Evolutionary conservation across 2,888 invertebrate species (phyloP).

Genomic region (Allacma fusca): DNA sequence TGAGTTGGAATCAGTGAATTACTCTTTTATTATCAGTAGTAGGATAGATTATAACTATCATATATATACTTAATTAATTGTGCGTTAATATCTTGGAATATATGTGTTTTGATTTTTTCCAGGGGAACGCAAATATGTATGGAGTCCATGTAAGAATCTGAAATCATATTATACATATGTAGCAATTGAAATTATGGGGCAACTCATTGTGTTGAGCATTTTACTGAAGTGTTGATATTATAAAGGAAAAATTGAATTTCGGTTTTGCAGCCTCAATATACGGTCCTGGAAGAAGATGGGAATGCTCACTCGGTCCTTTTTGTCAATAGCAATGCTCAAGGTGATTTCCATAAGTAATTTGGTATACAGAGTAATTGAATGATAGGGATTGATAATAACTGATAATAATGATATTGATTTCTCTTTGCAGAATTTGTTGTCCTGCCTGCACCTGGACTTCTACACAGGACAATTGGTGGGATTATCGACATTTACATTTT

Average conservation of each 20-base stretch:
- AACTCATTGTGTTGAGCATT: neutral
- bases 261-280: slow-evolving; percentile 74
- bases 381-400: neutral
- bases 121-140: slow-evolving; percentile 43
- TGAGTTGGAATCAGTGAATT: slow-evolving; percentile 17
- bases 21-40: neutral
- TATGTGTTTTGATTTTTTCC: slow-evolving; percentile 3
- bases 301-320: slow-evolving; percentile 79
- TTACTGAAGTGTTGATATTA: neutral
- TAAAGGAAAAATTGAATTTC: neutral
- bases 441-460: slow-evolving; percentile 79
- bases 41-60: neutral
- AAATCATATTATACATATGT: no score
- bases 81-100: neutral
- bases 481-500: slow-evolving; percentile 81
- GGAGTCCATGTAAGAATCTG: slow-evolving; percentile 40
- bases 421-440: slow-evolving; percentile 74
- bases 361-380: neutral
- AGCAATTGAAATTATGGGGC: no score
- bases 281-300: slow-evolving; percentile 75
- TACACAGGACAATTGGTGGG: slow-evolving; percentile 83
- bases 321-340: slow-evolving; percentile 87
- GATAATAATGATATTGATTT: slow-evolving; percentile 11
- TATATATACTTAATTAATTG: neutral
- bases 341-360: slow-evolving; percentile 65